A percentile compares a stretch with the other conserved stretches of the same genome.
phyloP scores from a whole-genome alignment of 2,113 vertebrate genomes.

The Shinisaurus crocodilurus region DNA sequence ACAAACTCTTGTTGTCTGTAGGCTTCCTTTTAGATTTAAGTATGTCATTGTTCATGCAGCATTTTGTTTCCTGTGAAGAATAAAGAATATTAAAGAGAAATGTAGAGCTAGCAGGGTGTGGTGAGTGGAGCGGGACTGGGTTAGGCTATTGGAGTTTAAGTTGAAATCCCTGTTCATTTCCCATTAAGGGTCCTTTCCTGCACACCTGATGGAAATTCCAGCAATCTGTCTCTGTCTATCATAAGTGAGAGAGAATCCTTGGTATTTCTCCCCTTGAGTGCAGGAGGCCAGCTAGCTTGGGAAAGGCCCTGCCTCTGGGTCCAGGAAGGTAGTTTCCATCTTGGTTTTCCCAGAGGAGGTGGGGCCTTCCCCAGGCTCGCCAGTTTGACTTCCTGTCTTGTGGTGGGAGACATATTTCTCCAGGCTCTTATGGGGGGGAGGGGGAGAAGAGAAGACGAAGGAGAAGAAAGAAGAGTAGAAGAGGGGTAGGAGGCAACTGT shows the following conservation, averaged over 20 bases:
- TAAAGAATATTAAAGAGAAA: background rate
- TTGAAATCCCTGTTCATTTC: background rate
- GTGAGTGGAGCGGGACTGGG: background rate
- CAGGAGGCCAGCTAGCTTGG: no score
- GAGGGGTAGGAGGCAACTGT: no score
- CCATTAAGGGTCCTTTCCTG: background rate
- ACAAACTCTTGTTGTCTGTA: background rate
- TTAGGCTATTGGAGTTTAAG: no score
- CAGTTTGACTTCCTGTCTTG: no score
- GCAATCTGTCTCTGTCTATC: background rate
- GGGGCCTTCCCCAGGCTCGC: no score
- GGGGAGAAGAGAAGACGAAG: no score
- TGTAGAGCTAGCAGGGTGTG: background rate
- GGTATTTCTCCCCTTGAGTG: background rate
- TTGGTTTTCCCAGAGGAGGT: no score
- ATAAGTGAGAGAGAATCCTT: background rate
- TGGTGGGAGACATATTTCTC: no score
- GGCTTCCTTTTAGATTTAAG: background rate
- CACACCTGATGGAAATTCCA: background rate
- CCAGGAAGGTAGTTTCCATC: no score
- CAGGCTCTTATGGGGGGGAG: no score
- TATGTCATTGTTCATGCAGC: background rate
- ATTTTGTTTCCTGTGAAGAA: background rate
- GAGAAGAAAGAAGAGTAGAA: no score
- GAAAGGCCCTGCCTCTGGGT: no score